Evolutionary conservation across 2,797 vertebrate genomes (phyloP).

Genomic region (Chromobotia macracanthus): DNA sequence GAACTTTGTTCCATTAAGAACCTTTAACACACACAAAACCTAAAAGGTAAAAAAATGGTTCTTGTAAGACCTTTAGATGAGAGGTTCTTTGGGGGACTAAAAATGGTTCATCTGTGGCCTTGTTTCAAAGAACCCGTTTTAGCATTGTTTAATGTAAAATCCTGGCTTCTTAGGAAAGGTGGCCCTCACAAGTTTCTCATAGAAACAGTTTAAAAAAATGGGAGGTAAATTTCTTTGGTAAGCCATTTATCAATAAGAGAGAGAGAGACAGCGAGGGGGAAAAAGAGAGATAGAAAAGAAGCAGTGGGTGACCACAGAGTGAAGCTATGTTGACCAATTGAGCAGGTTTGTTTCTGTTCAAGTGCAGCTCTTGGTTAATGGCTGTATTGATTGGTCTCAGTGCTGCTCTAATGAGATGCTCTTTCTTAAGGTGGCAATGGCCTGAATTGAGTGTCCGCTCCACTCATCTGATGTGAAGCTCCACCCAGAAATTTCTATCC

Average conservation of each 20-base stretch:
- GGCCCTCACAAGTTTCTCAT: too few relatives aligned
- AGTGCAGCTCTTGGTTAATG: conserved; percentile 72
- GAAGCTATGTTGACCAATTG: conserved; percentile 49
- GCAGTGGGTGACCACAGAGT: conserved; percentile 11
- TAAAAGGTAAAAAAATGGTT: too few relatives aligned
- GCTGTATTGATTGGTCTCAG: conserved; percentile 76
- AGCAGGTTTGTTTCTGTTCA: conserved; percentile 68
- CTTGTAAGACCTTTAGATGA: too few relatives aligned
- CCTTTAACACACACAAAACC: too few relatives aligned
- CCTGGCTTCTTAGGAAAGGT: too few relatives aligned
- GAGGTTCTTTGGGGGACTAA: too few relatives aligned
- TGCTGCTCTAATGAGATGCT: conserved; percentile 70
- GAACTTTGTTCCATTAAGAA: too few relatives aligned
- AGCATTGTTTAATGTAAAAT: too few relatives aligned
- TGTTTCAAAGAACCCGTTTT: too few relatives aligned
- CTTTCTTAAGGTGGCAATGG: conserved; percentile 58
- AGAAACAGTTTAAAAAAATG: too few relatives aligned
- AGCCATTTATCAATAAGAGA: conserved; percentile 22
- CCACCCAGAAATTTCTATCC: too few relatives aligned
- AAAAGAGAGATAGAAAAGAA: background rate
- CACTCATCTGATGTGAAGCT: background rate
- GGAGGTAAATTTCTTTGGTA: background rate
- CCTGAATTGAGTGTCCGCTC: conserved; percentile 50
- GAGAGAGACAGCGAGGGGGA: background rate
- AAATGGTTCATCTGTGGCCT: too few relatives aligned